Evolutionary conservation across 2,888 invertebrate species (phyloP).

Genomic region (Watsonalla cultraria): DNA sequence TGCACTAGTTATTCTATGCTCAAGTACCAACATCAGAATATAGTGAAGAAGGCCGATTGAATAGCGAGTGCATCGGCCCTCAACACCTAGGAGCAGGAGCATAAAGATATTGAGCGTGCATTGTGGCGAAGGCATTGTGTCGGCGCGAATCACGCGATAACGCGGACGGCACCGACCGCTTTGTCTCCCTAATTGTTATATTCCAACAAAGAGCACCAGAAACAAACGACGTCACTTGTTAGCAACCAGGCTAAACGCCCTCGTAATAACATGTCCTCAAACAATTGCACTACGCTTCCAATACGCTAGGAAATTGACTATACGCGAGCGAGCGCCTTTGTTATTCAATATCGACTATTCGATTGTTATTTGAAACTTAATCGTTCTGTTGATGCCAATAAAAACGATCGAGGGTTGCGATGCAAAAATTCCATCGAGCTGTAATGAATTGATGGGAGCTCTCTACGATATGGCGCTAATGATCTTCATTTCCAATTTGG

Average conservation of each 20-base stretch:
- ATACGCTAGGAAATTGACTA: slow-evolving; percentile 72
- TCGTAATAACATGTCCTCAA: slow-evolving; percentile 72
- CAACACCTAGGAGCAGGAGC: slow-evolving; percentile 56
- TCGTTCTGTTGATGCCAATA: slow-evolving; percentile 48
- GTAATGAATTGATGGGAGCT: slow-evolving; percentile 56
- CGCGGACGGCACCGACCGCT: slow-evolving; percentile 51
- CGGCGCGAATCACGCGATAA: slow-evolving; percentile 55
- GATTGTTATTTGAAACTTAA: slow-evolving; percentile 32
- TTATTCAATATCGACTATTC: slow-evolving; percentile 30
- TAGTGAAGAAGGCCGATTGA: slow-evolving; percentile 54
- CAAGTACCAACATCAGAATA: slow-evolving; percentile 23
- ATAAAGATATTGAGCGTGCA: slow-evolving; percentile 73
- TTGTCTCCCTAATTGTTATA: slow-evolving; percentile 73
- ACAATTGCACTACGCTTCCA: slow-evolving; percentile 65
- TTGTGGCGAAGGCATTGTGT: slow-evolving; percentile 60
- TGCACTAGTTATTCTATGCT: slow-evolving; percentile 18
- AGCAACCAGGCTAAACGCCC: slow-evolving; percentile 64
- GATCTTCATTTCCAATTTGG: slow-evolving; percentile 71
- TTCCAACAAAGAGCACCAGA: slow-evolving; percentile 66
- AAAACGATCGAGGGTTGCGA: slow-evolving; percentile 33
- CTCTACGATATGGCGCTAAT: slow-evolving; percentile 62
- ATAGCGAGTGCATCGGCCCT: slow-evolving; percentile 66
- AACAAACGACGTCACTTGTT: slow-evolving; percentile 66
- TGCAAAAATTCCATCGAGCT: slow-evolving; percentile 43
- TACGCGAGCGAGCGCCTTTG: slow-evolving; percentile 48